Base-by-base conservation (phyloP, 1,140 invertebrate species). In the Thrips palmi region DNA sequence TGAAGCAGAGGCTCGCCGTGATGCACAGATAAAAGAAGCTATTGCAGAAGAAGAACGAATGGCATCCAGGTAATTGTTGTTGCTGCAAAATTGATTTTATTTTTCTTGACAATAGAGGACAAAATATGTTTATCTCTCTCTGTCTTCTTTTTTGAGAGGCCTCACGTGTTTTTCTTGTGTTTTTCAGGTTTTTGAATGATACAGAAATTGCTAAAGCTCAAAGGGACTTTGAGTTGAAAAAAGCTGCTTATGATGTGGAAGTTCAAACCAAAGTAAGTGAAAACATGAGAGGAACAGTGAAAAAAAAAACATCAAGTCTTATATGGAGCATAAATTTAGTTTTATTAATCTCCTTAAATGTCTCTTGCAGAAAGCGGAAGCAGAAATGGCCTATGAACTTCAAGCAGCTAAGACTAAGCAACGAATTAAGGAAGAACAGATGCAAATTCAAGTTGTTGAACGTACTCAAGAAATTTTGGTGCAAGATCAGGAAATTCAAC, bases 341-440 rank as follows among this genome's bases (percentile, higher is more conserved):
- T 35, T 11, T 37, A 37, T 15, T 27, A 41, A 28, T 25, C 33
- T 24, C 25, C n/a, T 46, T 31, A 22, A 17, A 39, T 36, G 46
- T 42, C 32, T 39, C 14, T 53, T 49, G 22, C 40, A 71, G 65
- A 73, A 83, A 73, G 91, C 91, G 20, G 84, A 92, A 62, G 88
- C 89, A 14, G 87, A 96, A 55, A 73, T 96, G 69, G 88, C 91
- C 1, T 94, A 85, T 54, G 81, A 89, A 49, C 57, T 94, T 31
- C 82, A 94, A 71, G 87, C 87, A 18, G 89, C 89, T 1, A 94
- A 94, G 59, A 94, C 88, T 1, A 88, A 89, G 47, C 91, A 94
- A 55, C 68, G 82, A 41, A 94, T 96, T 47, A 91, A 91, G 60
- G 89, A 96, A 51, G 89, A 96, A 56, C 77, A 93, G 53, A 94